Base-by-base conservation (phyloP, 2,888 invertebrate species). In the Panzeria rudis region DNA sequence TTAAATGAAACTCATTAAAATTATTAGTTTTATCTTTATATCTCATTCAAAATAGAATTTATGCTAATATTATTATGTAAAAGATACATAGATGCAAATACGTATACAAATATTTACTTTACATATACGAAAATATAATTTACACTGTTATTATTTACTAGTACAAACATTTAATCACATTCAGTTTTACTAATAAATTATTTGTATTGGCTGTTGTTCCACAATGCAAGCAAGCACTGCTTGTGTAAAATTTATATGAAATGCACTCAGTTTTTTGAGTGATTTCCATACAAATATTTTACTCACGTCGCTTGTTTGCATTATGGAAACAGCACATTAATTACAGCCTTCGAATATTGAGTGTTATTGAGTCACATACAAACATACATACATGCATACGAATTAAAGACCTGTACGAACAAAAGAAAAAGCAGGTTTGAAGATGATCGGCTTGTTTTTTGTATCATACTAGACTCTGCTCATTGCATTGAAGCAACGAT, bases 1-100 rank as follows among this genome's bases (percentile, higher is more conserved):
- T 72, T 61, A 11, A 61, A 44, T 44, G 15, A 9, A 38, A 54
- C 44, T 32, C 35, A 32, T 32, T 7, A 44, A 56, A 17, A 54
- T 35, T 35, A 59, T 72, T n/a, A 47, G 9, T 35, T 35, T 32
- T 25, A 59, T 72, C 15, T 61, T 1, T 47, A 8, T 13, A 32
- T 29, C 25, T 72, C 32, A 6, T 29, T 72, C 4, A 15, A 29
- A 25, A 44, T 44, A 8, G 44, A 59, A 32, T 17, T 56, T 54
- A 6, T 68, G 17, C 3, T 52, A n/a, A 9, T 50, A 13, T 29
- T 54, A 54, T 8, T 13, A 25, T 23, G 7, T n/a, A 17, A 0
- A 29, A 29, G 7, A 29, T 59, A 17, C n/a, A 32, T 32, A 59
- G 32, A 59, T 17, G 3, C 35, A 35, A 0, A 59, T 32, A 17